Conservation (phyloP, 2,797 vertebrate genomes). For the Galago senegalensis region DNA sequence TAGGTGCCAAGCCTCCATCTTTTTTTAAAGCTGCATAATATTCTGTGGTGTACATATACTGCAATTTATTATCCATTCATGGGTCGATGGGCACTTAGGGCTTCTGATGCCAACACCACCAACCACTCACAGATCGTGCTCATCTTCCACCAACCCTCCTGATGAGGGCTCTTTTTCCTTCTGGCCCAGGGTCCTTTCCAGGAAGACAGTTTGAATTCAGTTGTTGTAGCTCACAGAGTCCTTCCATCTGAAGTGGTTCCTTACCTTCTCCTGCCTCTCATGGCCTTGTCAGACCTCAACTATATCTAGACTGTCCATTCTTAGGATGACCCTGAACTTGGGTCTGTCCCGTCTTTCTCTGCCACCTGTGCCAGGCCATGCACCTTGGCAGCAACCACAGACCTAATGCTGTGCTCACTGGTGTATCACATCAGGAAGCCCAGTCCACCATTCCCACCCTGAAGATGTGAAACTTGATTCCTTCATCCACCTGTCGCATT, state of each 20-base stretch:
- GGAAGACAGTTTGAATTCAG: background rate
- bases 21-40: too few relatives aligned
- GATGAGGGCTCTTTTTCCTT: background rate
- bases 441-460: accelerated
- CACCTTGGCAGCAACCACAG: background rate
- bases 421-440: background rate
- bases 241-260: background rate
- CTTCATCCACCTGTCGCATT: background rate
- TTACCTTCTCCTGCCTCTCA: background rate
- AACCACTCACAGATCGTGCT: background rate
- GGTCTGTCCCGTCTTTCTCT: background rate
- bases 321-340: background rate
- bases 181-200: background rate
- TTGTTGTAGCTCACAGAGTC: background rate
- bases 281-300: background rate
- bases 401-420: background rate
- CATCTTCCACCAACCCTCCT: background rate
- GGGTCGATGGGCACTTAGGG: too few relatives aligned
- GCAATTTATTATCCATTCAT: too few relatives aligned
- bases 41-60: too few relatives aligned
- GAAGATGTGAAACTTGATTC: background rate
- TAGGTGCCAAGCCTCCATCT: too few relatives aligned
- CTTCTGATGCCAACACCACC: background rate
- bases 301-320: background rate
- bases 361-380: background rate